Conservation (phyloP, 2,113 vertebrate species). For the Zosterops lateralis region DNA sequence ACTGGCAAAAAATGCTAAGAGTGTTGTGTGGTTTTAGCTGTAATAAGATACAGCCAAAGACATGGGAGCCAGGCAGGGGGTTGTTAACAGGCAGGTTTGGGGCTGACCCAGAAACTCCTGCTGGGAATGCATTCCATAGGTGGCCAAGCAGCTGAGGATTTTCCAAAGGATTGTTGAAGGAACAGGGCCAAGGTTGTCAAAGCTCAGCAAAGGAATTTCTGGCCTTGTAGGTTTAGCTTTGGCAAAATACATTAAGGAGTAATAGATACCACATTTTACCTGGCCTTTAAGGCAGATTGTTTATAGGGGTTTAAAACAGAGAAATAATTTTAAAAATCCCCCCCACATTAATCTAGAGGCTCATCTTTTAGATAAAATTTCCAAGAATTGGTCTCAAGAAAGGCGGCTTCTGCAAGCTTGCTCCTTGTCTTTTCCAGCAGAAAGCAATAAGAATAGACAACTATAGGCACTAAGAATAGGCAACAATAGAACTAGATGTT, state of each 20-base stretch:
- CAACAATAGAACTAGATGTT: neutral
- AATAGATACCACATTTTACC: neutral
- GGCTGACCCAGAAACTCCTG: neutral
- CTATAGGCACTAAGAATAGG: neutral
- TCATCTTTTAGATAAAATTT: neutral
- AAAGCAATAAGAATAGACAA: neutral
- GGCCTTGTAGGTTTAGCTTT: conserved; percentile 4
- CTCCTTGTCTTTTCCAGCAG: neutral
- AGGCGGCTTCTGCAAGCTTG: neutral
- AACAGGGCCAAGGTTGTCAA: neutral
- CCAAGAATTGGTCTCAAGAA: neutral
- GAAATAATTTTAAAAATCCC: neutral
- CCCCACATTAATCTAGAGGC: neutral
- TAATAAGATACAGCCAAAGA: neutral
- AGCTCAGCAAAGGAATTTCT: conserved; percentile 4
- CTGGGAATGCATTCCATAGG: fast-evolving
- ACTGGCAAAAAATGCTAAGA: neutral
- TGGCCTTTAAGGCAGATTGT: neutral
- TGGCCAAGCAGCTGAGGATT: neutral
- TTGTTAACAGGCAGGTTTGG: neutral
- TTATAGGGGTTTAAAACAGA: neutral
- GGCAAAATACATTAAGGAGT: neutral
- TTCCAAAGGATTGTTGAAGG: neutral
- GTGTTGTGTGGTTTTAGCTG: neutral
- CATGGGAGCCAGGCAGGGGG: neutral